phyloP scores from a whole-genome alignment of 2,113 vertebrate genomes.

The Tichodroma muraria region DNA sequence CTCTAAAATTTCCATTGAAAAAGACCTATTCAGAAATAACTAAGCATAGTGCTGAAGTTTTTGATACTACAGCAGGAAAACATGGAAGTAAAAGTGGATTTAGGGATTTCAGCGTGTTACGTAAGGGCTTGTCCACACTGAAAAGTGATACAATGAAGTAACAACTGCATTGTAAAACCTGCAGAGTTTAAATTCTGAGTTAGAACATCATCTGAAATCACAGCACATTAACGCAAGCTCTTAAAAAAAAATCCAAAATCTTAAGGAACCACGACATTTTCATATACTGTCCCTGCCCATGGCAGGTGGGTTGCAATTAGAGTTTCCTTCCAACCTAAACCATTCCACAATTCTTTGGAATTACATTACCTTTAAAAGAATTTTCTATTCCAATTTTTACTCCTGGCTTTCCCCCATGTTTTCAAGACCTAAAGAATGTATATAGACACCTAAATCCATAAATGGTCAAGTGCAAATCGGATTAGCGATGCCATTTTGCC shows the following conservation, averaged over 20 bases:
- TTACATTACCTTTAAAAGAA: neutral
- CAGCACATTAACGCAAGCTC: neutral
- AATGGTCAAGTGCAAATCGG: neutral
- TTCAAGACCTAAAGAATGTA: neutral
- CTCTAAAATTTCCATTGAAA: neutral
- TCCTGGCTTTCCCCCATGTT: rapidly evolving
- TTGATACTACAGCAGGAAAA: neutral
- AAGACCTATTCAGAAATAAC: neutral
- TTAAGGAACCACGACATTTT: neutral
- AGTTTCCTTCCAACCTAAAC: neutral
- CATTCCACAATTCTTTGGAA: neutral
- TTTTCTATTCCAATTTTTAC: neutral
- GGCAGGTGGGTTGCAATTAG: neutral
- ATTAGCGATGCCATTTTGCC: neutral
- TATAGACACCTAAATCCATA: neutral
- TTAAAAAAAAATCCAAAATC: neutral
- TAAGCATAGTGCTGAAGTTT: neutral
- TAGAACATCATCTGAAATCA: neutral
- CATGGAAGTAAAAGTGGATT: neutral
- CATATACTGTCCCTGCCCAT: neutral
- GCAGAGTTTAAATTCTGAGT: neutral
- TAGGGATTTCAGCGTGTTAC: neutral
- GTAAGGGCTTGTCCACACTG: neutral
- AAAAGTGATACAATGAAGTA: neutral
- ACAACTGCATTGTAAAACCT: neutral